Evolutionary conservation across 2,113 vertebrate species (phyloP), one percentile per base, ranked within the genome.

Genomic region (Podilymbus podiceps): DNA sequence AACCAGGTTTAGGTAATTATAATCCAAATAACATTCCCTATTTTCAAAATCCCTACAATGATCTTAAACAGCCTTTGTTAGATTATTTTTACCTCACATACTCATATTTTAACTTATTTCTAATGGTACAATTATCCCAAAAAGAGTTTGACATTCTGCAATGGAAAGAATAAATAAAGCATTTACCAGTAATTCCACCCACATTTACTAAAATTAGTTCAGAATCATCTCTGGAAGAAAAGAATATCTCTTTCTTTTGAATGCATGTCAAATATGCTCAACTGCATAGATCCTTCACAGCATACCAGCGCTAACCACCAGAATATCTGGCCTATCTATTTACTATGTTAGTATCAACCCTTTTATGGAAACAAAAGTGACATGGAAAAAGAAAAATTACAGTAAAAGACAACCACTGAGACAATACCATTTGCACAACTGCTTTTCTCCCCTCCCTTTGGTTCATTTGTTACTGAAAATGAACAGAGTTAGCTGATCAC

Each of bases 131-230:
- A 91, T 91, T 85, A 95, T 89, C 46, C 55, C 50, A 23, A 67
- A 89, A 91, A 78, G 81, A 73, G 24, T 82, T 12, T 21, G 52
- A 89, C 13, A 11, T 91, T 82, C 84, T 92, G 50, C 71, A 96
- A 69, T 77, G 18, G 84, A 67, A 96, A 85, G 89, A 94, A 95
- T 95, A 97, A 97, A 97, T 92, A 96, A 89, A 91, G 67, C 67
- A 90, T 95, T 96, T 95, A 94, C 62, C 82, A 86, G 56, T 92
- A 93, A 90, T 94, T 93, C 89, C 90, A 85, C 90, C 93, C 90
- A 96, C 96, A 82, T 94, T 91, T 87, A 56, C 95, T 94, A 97
- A 96, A 97, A 95, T 95, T 90, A 95, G 67, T 80, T 87, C 67
- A 93, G 77, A 95, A 75, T 76, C 42, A 77, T 90, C 64, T 88